These are phyloP conservation scores for Lordiphosa collinella DNA, from an alignment of 1,140 invertebrate species.

Conservation along the genomic window DNA sequence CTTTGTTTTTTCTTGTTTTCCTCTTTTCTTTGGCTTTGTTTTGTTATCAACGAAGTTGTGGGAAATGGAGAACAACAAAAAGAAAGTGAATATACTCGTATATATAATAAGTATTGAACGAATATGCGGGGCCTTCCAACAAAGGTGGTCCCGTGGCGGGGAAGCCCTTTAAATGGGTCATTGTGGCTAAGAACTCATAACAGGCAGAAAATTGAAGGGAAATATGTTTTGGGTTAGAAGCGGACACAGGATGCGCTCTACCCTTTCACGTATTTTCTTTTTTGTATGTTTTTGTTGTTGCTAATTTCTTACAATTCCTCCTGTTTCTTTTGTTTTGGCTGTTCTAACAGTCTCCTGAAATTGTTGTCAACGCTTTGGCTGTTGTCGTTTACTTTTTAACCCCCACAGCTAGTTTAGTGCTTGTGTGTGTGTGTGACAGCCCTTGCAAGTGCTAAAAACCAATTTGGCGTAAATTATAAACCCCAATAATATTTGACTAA, in stretches of 20 bases:
- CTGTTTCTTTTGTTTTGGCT: not conserved
- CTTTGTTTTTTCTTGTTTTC: constrained; percentile 44
- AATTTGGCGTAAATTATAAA: constrained; percentile 74
- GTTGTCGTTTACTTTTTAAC: not conserved
- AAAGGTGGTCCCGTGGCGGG: constrained; percentile 37
- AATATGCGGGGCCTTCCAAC: constrained; percentile 18
- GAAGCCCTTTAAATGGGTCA: constrained; percentile 28
- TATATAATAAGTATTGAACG: constrained; percentile 40
- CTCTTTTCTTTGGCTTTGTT: constrained; percentile 46
- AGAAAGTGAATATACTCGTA: constrained; percentile 29
- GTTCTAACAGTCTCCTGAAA: not conserved
- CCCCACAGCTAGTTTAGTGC: not conserved
- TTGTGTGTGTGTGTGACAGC: constrained; percentile 53
- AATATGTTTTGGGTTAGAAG: too few species aligned
- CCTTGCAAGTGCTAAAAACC: constrained; percentile 68
- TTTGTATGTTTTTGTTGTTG: constrained; percentile 60
- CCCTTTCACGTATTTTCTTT: constrained; percentile 45
- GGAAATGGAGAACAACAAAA: constrained; percentile 25
- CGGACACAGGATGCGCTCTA: constrained; percentile 5
- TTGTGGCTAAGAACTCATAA: constrained; percentile 4
- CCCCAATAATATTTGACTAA: constrained; percentile 61
- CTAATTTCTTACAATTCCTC: constrained; percentile 7
- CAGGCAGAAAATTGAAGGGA: too few species aligned
- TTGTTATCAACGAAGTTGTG: constrained; percentile 57
- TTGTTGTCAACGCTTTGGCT: not conserved